Evolutionary conservation across 2,113 vertebrate genomes (phyloP).

Genomic region (Dascyllus trimaculatus): DNA sequence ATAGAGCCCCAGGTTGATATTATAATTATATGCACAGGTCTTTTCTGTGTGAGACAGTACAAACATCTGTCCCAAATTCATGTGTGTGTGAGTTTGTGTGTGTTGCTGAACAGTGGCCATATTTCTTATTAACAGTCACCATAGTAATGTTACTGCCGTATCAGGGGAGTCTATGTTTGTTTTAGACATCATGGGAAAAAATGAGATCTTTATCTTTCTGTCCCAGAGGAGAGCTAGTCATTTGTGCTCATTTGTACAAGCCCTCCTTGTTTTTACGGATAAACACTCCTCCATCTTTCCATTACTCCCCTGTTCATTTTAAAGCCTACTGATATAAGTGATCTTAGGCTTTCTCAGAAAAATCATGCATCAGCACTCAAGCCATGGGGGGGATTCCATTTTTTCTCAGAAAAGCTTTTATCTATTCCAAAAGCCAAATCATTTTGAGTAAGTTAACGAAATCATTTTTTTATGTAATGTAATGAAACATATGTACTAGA

Average conservation of each 20-base stretch:
- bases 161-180: slow-evolving; percentile 24
- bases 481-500: neutral
- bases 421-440: neutral
- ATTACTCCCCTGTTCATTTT: slow-evolving; percentile 14
- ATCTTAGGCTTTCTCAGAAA: slow-evolving; percentile 34
- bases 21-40: neutral
- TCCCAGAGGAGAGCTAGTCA: slow-evolving; percentile 23
- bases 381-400: slow-evolving; percentile 2
- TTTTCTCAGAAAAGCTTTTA: neutral
- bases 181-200: slow-evolving; percentile 72
- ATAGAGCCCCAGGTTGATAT: neutral
- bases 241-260: slow-evolving; percentile 26
- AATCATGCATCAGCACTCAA: neutral
- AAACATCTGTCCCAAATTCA: no score
- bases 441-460: no score
- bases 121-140: slow-evolving; percentile 20
- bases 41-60: neutral
- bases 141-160: slow-evolving; percentile 31
- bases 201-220: slow-evolving; percentile 42
- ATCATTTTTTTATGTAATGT: neutral
- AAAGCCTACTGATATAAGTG: slow-evolving; percentile 5
- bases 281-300: slow-evolving; percentile 14
- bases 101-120: neutral
- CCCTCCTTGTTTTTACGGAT: slow-evolving; percentile 30
- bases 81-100: neutral